Evolutionary conservation across 2,113 vertebrate species (phyloP), one percentile per base, ranked within the genome.

Genomic region (Otis tarda): DNA sequence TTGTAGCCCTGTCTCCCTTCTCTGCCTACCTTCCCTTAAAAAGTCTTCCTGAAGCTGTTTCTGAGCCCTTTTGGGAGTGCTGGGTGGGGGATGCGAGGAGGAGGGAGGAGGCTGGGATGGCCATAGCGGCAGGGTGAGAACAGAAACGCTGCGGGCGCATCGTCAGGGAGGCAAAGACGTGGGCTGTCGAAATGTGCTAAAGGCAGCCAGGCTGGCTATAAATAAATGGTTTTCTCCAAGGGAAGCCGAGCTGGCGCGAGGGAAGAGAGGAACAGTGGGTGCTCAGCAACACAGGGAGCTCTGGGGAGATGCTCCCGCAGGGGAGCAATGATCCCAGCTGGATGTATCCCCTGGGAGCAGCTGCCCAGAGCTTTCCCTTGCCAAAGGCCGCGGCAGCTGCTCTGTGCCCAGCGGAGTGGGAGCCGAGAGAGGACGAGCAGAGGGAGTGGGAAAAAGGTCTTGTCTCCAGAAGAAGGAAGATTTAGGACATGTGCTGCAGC

Each of bases 101-200:
- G 70, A 83, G 57, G 84, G 35, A 59, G 70, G 69, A 83, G 80
- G 73, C 81, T 74, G 86, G 43, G 75, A 25, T 74, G 94, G 86
- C 91, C 57, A 2, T 74, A 88, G 71, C 91, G 70, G 83, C 80
- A 92, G 86, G 60, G 68, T 39, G 89, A 94, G 93, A 96, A 89
- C 76, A 89, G 89, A 89, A 89, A 75, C 2, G 13, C 80, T 87
- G 91, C 4, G 9, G 95, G 77, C 0, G 1, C 80, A 83, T 92
- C n/a, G 14, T 94, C 60, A 52, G 86, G 59, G 93, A 96, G 83
- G 94, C 93, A 94, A 96, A 95, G 90, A 69, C n/a, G 68, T 92
- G 93, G 94, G 95, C 80, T 96, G 91, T 67, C 3, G 19, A 89
- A 93, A 95, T 91, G 95, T 94, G 95, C 93, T 91, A 83, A 94